Evolutionary conservation across 2,113 vertebrate species (phyloP).

Genomic region (Morone chrysops): DNA sequence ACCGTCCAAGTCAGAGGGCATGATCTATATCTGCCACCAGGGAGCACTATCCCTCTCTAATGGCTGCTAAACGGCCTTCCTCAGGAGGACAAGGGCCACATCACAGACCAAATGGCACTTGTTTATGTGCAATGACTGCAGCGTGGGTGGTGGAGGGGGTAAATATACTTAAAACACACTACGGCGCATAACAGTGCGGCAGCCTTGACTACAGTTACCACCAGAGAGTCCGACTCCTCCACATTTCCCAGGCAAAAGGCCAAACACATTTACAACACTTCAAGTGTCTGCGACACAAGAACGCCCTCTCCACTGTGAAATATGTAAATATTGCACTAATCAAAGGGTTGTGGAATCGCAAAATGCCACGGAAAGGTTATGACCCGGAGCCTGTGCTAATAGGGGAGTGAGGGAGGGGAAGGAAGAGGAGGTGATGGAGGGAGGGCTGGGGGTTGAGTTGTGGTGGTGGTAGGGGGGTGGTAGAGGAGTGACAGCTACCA

Average conservation of each 20-base stretch:
- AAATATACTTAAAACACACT: conserved; percentile 75
- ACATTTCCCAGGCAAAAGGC: conserved; percentile 91
- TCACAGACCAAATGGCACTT: conserved; percentile 67
- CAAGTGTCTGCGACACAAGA: conserved; percentile 88
- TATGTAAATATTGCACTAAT: conserved; percentile 97
- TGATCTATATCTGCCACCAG: conserved; percentile 79
- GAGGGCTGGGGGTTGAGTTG: conserved; percentile 47
- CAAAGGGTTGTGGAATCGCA: conserved; percentile 94
- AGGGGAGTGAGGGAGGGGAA: conserved; percentile 80
- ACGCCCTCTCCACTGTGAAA: conserved; percentile 87
- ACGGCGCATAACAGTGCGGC: conserved; percentile 51
- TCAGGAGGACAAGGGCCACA: conserved; percentile 63
- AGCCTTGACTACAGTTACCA: conserved; percentile 73
- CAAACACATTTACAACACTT: conserved; percentile 93
- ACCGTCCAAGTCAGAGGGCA: conserved; percentile 58
- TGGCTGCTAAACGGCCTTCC: conserved; percentile 68
- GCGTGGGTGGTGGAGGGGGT: conserved; percentile 48
- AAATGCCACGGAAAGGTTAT: conserved; percentile 93
- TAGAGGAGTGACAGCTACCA: conserved; percentile 93
- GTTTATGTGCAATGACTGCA: conserved; percentile 47
- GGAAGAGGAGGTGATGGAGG: conserved; percentile 57
- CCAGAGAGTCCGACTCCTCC: conserved; percentile 75
- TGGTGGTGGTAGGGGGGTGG: conserved; percentile 51
- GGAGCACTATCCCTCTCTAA: conserved; percentile 79
- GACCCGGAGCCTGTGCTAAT: conserved; percentile 93